These are phyloP conservation scores for Campoplex nolae DNA, from an alignment of 2,888 invertebrate species.

Conservation along the genomic window DNA sequence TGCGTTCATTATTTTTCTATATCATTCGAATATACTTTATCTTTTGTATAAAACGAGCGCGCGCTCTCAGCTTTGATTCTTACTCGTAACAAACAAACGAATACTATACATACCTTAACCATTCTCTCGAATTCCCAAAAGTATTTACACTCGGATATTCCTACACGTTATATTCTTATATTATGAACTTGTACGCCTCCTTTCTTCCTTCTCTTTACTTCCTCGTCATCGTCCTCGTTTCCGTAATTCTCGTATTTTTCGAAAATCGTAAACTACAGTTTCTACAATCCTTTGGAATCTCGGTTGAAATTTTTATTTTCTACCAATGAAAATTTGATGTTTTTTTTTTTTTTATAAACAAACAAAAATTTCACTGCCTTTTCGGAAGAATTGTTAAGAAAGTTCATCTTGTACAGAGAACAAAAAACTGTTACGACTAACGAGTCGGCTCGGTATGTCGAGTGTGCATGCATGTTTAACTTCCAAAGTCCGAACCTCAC, in stretches of 20 bases:
- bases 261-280: background rate
- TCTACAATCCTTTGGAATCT: background rate
- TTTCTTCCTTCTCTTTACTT: background rate
- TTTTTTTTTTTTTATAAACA: too few relatives aligned
- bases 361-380: too few relatives aligned
- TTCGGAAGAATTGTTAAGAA: too few relatives aligned
- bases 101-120: background rate
- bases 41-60: slow-evolving; percentile 33
- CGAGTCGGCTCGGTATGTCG: too few relatives aligned
- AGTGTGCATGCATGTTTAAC: too few relatives aligned
- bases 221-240: too few relatives aligned
- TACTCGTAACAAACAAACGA: slow-evolving; percentile 3
- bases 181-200: background rate
- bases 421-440: too few relatives aligned
- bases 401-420: too few relatives aligned
- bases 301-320: background rate
- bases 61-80: slow-evolving; percentile 36
- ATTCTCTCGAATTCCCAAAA: background rate
- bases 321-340: too few relatives aligned
- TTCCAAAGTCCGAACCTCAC: too few relatives aligned
- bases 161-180: background rate
- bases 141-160: slow-evolving; percentile 5
- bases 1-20: slow-evolving; percentile 36
- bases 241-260: background rate
- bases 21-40: slow-evolving; percentile 56